phyloP scores from a whole-genome alignment of 23 tunicate species.

The Trididemnum miniatum region DNA sequence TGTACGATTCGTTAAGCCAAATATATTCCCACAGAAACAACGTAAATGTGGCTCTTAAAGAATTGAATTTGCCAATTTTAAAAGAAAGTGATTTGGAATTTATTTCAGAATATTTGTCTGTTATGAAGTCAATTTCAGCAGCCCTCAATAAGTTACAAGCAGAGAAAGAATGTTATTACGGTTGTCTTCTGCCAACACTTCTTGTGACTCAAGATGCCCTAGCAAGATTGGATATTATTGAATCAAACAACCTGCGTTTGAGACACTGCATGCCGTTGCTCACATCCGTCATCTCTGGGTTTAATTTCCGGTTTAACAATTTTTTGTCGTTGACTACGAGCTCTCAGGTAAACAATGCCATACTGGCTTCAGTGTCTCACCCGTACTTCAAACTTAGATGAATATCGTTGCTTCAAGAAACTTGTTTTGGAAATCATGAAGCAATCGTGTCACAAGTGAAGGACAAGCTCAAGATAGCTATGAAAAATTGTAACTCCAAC shows the following conservation, averaged over 20 bases:
- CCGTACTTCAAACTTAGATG: constrained; percentile 5
- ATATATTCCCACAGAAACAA: not conserved
- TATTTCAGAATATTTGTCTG: not conserved
- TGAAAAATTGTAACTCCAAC: not conserved
- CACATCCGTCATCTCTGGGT: not conserved
- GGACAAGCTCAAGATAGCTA: not conserved
- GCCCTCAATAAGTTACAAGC: not conserved
- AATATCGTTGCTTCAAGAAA: not conserved
- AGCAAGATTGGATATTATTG: not conserved
- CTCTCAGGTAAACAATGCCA: not conserved
- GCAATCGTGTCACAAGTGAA: not conserved
- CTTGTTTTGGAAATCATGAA: not conserved
- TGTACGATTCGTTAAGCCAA: not conserved
- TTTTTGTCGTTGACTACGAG: constrained; percentile 1
- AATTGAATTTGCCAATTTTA: not conserved
- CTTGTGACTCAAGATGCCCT: not conserved
- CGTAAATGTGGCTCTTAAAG: not conserved
- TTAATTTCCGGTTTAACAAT: not conserved
- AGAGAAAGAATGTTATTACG: not conserved
- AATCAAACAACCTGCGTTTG: not conserved
- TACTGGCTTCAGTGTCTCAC: not conserved
- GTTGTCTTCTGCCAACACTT: constrained; percentile 2
- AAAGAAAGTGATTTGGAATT: not conserved
- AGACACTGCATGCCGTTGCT: constrained; percentile 4
- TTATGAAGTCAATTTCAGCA: not conserved